Conservation (phyloP, 37 sponge, comb jelly and placozoan species). For the Beroe ovata region DNA sequence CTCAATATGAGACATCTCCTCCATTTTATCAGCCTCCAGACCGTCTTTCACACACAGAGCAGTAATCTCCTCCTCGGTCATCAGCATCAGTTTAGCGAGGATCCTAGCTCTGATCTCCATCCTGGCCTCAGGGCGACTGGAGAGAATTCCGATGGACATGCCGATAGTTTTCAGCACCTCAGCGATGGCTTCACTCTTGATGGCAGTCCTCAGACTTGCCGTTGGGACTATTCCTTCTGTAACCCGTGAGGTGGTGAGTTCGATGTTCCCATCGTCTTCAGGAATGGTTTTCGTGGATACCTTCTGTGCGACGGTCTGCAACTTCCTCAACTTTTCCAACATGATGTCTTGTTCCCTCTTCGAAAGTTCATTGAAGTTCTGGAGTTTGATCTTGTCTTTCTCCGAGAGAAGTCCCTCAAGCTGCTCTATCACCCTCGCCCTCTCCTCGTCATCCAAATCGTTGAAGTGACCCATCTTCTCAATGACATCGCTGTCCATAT, state of each 20-base stretch:
- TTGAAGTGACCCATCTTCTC: slow-evolving; percentile 10
- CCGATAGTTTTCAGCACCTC: slow-evolving; percentile 3
- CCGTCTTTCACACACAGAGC: background rate
- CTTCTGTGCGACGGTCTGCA: slow-evolving; percentile 29
- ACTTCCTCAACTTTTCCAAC: background rate
- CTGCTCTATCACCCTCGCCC: background rate
- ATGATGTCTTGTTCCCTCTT: background rate
- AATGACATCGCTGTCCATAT: background rate
- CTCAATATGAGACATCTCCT: slow-evolving; percentile 35
- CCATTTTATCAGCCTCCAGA: background rate
- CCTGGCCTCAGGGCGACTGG: slow-evolving; percentile 10
- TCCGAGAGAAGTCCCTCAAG: slow-evolving; percentile 1
- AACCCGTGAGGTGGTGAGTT: slow-evolving; percentile 17
- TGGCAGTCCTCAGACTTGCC: slow-evolving; percentile 32
- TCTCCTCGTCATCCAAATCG: slow-evolving; percentile 18
- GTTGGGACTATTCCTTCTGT: slow-evolving; percentile 17
- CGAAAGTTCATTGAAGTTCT: slow-evolving; percentile 33
- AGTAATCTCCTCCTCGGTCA: slow-evolving; percentile 14
- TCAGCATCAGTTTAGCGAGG: background rate
- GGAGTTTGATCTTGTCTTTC: slow-evolving; percentile 45
- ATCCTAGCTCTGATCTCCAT: slow-evolving; percentile 18
- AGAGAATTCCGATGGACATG: slow-evolving; percentile 16
- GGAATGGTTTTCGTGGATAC: background rate
- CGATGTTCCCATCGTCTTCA: slow-evolving; percentile 18
- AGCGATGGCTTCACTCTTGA: slow-evolving; percentile 2